A percentile compares a stretch with the other conserved stretches of the same genome.
Conservation (phyloP, 1,140 invertebrate genomes). For the Steinernema feltiae region DNA sequence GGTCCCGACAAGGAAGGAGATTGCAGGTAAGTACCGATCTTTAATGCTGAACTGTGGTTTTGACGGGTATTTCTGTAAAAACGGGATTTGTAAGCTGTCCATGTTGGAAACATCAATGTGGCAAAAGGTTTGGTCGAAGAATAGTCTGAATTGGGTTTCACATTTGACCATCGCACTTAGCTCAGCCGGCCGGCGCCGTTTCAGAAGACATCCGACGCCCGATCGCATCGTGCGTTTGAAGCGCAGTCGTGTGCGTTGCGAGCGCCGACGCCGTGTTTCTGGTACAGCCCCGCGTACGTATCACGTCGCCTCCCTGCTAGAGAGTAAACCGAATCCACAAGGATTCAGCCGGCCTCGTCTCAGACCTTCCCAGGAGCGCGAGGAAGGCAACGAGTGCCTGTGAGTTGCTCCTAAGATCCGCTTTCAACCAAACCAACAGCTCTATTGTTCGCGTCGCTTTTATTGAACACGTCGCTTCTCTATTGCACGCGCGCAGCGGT, state of each 20-base stretch:
- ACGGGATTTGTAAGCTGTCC: not conserved
- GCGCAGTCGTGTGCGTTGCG: constrained; percentile 13
- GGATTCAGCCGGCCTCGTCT: constrained; percentile 11
- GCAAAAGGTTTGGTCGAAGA: constrained; percentile 32
- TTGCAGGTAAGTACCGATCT: not conserved
- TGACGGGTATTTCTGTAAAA: not conserved
- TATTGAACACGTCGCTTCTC: not conserved
- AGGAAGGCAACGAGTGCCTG: constrained; percentile 14
- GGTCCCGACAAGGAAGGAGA: not conserved
- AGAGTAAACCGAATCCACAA: not conserved
- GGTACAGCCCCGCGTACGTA: constrained; percentile 16
- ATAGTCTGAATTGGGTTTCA: constrained; percentile 37
- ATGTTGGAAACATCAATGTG: not conserved
- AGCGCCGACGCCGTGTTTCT: constrained; percentile 17
- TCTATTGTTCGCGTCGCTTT: not conserved
- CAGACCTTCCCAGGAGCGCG: constrained; percentile 21
- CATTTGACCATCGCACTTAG: constrained; percentile 31
- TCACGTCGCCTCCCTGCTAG: constrained; percentile 13
- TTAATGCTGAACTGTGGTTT: no score
- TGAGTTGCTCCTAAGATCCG: constrained; percentile 12
- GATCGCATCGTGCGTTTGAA: constrained; percentile 25
- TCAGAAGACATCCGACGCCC: constrained; percentile 21
- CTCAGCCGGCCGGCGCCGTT: constrained; percentile 23
- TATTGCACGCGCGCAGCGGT: not conserved
- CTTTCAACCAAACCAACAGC: constrained; percentile 15